Evolutionary conservation across 2,888 invertebrate genomes (phyloP), one percentile per base, ranked within the genome.

Genomic region (Drosophila emarginata): DNA sequence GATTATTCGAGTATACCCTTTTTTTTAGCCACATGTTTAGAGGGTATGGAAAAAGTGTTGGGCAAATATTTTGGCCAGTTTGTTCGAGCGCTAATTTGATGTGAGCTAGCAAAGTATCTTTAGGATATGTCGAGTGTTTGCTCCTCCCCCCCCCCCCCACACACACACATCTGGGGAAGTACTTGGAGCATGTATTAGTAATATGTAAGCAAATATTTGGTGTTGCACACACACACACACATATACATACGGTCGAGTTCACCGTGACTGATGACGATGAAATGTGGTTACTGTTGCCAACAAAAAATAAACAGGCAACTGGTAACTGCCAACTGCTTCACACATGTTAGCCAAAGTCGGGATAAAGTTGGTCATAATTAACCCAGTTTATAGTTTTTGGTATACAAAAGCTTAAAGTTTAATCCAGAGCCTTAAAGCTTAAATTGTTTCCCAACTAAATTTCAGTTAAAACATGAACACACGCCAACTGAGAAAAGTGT

Each of bases 191-290:
- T 45, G 45, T 45, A 45, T 45, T 45, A 45, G 45, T 45, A 21
- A 45, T 60, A 64, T 57, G 63, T 62, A 63, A 40, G 72, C 73
- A 87, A 80, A 80, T 84, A 80, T 80, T 87, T 81, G 70, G 66
- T 63, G 4, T 45, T 45, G 21, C 12, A 45, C 7, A 45, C 45
- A 45, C 45, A 11, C 45, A 45, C 74, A 58, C 77, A 72, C 37
- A 71, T 82, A 82, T 76, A 87, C 79, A 85, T 81, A 14, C 26
- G 28, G 53, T 14, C 12, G 32, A 11, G 32, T 32, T 18, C 28
- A 18, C 15, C 28, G 53, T 11, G 32, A 54, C 14, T 14, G 53
- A 54, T 54, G 54, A 54, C 18, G 54, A 54, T 54, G 53, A 53
- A 28, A 15, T 32, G 53, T 53, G 52, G 26, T 52, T 52, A 52